Evolutionary conservation across 2,888 invertebrate species (phyloP), one percentile per base, ranked within the genome.

Genomic region (Notocelia uddmanniana): DNA sequence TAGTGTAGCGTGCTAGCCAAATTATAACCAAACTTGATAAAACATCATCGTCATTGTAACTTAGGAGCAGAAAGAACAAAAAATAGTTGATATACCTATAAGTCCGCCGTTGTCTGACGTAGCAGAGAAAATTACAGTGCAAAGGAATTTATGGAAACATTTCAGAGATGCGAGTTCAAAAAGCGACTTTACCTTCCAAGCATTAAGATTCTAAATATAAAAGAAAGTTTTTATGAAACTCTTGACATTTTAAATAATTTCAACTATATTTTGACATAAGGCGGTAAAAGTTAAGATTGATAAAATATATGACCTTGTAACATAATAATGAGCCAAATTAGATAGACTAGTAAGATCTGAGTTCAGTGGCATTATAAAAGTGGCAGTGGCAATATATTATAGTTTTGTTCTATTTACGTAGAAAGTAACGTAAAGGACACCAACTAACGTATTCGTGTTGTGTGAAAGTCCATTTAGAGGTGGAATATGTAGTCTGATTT

Each of bases 391-490:
- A 50, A 10, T 50, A 50, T 18, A 0, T 50, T 50, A 50, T 50
- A 18, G 19, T 50, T 50, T 19, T 50, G 18, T 50, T 50, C 2
- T 18, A 45, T 26, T 54, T 23, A 11, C n/a, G 45, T 8, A n/a
- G n/a, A 45, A 1, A 45, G 41, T 45, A 45, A n/a, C 13, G 5
- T 8, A 45, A 45, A 45, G 41, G 41, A 13, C 41, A 41, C 41
- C 13, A 15, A 41, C 3, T 15, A 45, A n/a, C 3, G 13, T 45
- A 3, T n/a, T 45, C 15, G n/a, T 45, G 8, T 45, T 45, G 5
- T 45, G n/a, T n/a, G 45, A 45, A 45, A 45, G 45, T 45, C 5
- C n/a, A 45, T 45, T 45, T 45, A 45, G 45, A n/a, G 45, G 45
- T 45, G 6, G 5, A 41, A 41, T 13, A 15, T 41, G 41, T n/a